A percentile compares a stretch with the other conserved stretches of the same genome.
Conservation (phyloP, 2,113 vertebrate species). For the Trochalopteron elliotii region DNA sequence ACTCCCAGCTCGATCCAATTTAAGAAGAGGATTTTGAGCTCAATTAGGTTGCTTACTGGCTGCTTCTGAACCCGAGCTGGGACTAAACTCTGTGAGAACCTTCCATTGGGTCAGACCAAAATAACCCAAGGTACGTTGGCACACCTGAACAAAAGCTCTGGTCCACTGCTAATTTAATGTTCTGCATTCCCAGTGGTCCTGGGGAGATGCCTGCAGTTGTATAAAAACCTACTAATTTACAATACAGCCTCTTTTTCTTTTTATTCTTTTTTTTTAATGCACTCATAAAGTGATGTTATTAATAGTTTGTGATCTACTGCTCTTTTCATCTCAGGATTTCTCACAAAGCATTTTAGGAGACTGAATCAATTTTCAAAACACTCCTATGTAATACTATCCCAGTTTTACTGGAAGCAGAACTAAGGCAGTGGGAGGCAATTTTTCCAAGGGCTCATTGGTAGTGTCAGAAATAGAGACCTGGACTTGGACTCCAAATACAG, state of each 20-base stretch:
- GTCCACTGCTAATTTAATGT: background rate
- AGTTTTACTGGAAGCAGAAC: slow-evolving; percentile 43
- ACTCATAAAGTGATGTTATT: slow-evolving; percentile 1
- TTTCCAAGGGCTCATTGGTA: slow-evolving; percentile 44
- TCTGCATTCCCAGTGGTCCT: background rate
- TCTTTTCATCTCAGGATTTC: slow-evolving; percentile 40
- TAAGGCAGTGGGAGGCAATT: slow-evolving; percentile 21
- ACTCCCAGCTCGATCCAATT: slow-evolving; percentile 45
- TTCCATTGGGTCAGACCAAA: slow-evolving; percentile 12
- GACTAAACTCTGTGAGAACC: slow-evolving; percentile 18
- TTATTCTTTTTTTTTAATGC: background rate
- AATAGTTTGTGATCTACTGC: slow-evolving; percentile 39
- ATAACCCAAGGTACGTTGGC: background rate
- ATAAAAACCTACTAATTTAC: background rate
- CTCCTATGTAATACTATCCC: slow-evolving; percentile 55
- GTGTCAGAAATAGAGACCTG: slow-evolving; percentile 32
- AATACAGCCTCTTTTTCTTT: background rate
- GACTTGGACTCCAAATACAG: background rate
- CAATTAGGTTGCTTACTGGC: background rate
- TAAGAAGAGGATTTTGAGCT: slow-evolving; percentile 56
- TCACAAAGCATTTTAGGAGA: slow-evolving; percentile 42
- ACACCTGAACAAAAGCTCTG: slow-evolving; percentile 9
- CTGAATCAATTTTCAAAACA: slow-evolving; percentile 70
- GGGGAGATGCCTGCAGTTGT: background rate
- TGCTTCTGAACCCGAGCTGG: slow-evolving; percentile 12